These are phyloP conservation scores for Chrysomela aeneicollis DNA, from an alignment of 2,888 invertebrate genomes.

Conservation along the genomic window DNA sequence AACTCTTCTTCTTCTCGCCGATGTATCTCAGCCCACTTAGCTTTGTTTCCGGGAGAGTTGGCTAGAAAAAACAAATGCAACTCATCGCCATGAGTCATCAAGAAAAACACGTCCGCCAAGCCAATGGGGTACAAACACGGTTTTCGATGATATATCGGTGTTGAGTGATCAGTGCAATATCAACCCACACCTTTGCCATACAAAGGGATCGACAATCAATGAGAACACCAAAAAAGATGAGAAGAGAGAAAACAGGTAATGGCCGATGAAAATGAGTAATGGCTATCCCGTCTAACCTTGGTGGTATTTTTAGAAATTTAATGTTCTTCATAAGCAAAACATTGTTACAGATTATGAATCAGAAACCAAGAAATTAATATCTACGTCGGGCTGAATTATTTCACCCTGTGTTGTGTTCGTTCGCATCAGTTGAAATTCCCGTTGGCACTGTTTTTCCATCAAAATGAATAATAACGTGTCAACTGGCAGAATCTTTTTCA, in stretches of 20 bases:
- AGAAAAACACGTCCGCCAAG: constrained; percentile 13
- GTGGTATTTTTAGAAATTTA: neutral
- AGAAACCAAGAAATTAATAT: neutral
- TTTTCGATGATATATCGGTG: neutral
- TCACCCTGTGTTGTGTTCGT: no score
- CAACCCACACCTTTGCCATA: constrained; percentile 8
- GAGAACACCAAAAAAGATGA: constrained; percentile 9
- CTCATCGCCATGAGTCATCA: constrained; percentile 10
- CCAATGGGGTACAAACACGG: constrained; percentile 9
- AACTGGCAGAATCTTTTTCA: neutral
- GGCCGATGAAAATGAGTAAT: constrained; percentile 15
- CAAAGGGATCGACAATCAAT: constrained; percentile 17
- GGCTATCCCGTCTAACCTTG: constrained; percentile 18
- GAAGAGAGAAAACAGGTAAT: neutral
- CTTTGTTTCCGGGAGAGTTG: constrained; percentile 62
- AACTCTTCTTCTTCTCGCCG: constrained; percentile 54
- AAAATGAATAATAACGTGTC: neutral
- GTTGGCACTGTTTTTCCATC: neutral
- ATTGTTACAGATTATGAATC: neutral
- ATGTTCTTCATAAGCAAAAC: neutral
- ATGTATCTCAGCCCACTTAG: constrained; percentile 62
- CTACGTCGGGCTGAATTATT: no score
- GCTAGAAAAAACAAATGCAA: constrained; percentile 56
- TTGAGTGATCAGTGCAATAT: neutral
- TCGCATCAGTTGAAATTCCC: no score